A percentile compares a stretch with the other conserved stretches of the same genome.
These are phyloP conservation scores for Hoplias malabaricus DNA, from an alignment of 2,113 vertebrate genomes.

Conservation along the genomic window DNA sequence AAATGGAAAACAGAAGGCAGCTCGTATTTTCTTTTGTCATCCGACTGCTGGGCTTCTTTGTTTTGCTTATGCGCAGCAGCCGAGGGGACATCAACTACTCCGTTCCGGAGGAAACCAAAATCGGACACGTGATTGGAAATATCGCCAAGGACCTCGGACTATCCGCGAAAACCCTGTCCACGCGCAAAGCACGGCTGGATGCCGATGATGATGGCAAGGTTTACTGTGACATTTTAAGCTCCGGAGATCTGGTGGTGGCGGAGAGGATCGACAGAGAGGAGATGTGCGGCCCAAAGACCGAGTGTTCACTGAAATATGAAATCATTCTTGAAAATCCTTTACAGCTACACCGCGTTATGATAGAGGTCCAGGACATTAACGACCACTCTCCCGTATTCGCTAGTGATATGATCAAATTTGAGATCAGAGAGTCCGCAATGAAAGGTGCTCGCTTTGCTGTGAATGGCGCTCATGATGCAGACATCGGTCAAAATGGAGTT, in stretches of 20 bases:
- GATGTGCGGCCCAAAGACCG: slow-evolving; percentile 40
- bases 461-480: slow-evolving; percentile 25
- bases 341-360: slow-evolving; percentile 62
- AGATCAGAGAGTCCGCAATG: slow-evolving; percentile 56
- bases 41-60: not conserved
- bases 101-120: slow-evolving; percentile 67
- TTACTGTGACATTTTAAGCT: slow-evolving; percentile 58
- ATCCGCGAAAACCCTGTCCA: slow-evolving; percentile 64
- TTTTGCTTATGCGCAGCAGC: not conserved
- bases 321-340: slow-evolving; percentile 61
- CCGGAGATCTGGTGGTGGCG: slow-evolving; percentile 56
- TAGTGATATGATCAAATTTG: slow-evolving; percentile 51
- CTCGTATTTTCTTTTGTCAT: not conserved
- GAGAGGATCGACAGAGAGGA: slow-evolving; percentile 66
- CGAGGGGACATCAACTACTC: slow-evolving; percentile 61
- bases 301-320: slow-evolving; percentile 64
- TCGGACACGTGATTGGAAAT: slow-evolving; percentile 67
- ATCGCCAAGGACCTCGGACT: slow-evolving; percentile 75
- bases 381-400: slow-evolving; percentile 69
- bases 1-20: not conserved
- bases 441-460: slow-evolving; percentile 43
- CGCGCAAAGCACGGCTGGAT: slow-evolving; percentile 71
- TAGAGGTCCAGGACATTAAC: slow-evolving; percentile 69
- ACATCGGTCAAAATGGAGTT: slow-evolving; percentile 47
- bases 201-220: slow-evolving; percentile 58